Evolutionary conservation across 2,113 vertebrate species (phyloP).

Genomic region (Rhynchopsitta pachyrhyncha): DNA sequence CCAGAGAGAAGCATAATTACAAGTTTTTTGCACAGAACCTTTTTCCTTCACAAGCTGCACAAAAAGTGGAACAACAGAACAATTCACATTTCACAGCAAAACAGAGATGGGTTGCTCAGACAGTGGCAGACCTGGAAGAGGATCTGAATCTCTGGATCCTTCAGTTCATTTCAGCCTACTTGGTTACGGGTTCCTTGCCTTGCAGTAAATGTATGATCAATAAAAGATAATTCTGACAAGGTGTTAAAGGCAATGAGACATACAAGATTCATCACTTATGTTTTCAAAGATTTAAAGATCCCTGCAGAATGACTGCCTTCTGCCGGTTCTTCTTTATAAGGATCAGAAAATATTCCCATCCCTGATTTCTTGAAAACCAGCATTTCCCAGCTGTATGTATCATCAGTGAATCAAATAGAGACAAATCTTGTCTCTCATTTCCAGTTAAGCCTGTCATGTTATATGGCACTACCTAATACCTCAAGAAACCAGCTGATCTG

Average conservation of each 20-base stretch:
- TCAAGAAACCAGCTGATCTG: not conserved
- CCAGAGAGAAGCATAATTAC: not conserved
- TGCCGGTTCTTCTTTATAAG: not conserved
- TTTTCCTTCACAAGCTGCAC: not conserved
- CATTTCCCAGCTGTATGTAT: not conserved
- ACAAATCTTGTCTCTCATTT: not conserved
- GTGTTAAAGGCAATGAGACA: not conserved
- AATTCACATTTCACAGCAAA: not conserved
- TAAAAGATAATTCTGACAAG: not conserved
- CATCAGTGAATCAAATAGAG: not conserved
- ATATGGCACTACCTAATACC: not conserved
- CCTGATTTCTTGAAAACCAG: not conserved
- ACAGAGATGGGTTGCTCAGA: not conserved
- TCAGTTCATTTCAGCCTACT: not conserved
- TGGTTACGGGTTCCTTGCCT: not conserved
- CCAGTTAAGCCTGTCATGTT: not conserved
- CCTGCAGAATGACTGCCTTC: not conserved
- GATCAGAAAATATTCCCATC: not conserved
- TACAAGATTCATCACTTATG: not conserved
- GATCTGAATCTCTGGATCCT: not conserved
- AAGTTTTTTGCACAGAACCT: not conserved
- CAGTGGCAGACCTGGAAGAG: not conserved
- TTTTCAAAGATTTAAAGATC: not conserved
- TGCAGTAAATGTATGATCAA: not conserved
- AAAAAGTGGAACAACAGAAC: not conserved